Evolutionary conservation across 1,140 invertebrate species (phyloP).

Genomic region (Papilio aristodemus): DNA sequence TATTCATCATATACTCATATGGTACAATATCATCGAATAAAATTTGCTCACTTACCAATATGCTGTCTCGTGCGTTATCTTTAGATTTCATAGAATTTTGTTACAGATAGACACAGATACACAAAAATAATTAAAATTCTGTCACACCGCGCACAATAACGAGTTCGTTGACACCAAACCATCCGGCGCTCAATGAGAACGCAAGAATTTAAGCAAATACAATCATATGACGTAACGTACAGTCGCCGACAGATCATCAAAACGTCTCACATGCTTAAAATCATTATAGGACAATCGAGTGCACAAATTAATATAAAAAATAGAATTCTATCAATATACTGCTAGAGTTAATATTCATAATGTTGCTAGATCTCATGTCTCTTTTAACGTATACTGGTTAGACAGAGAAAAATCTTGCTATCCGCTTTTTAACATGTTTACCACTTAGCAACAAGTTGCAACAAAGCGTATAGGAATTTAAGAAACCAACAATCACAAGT

Average conservation of each 20-base stretch:
- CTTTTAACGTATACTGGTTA: neutral
- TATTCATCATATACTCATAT: neutral
- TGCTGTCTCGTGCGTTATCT: conserved; percentile 21
- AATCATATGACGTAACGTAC: conserved; percentile 48
- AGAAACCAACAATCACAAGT: neutral
- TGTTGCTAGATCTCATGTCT: neutral
- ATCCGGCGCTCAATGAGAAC: conserved; percentile 51
- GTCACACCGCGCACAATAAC: conserved; percentile 52
- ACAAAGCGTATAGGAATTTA: neutral
- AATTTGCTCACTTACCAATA: neutral
- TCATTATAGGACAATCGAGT: conserved; percentile 39
- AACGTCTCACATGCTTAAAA: conserved; percentile 41
- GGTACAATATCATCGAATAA: neutral
- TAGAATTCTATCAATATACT: neutral
- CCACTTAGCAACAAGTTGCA: neutral
- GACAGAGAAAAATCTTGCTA: neutral
- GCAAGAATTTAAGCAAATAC: conserved; percentile 52
- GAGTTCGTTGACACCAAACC: conserved; percentile 50
- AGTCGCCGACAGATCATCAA: conserved; percentile 15
- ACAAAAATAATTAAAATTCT: conserved; percentile 58
- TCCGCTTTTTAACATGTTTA: neutral
- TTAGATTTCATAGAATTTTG: conserved; percentile 24
- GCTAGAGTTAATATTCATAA: neutral
- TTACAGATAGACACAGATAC: conserved; percentile 48
- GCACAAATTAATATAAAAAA: conserved; percentile 18